Evolutionary conservation across 2,113 vertebrate species (phyloP).

Genomic region (Chitala chitala): DNA sequence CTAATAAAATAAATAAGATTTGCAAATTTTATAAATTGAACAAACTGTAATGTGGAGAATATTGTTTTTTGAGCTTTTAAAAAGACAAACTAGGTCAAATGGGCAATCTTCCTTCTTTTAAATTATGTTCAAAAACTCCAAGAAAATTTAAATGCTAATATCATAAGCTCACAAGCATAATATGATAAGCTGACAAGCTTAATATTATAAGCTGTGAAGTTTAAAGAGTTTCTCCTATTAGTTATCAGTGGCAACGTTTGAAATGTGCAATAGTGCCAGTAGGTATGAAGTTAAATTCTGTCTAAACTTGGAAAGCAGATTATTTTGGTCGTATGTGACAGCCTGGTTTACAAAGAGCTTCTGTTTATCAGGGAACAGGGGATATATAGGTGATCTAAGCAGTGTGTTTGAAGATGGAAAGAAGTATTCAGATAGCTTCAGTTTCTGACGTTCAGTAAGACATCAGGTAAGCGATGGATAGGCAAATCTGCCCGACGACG

Average conservation of each 20-base stretch:
- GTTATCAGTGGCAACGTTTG: conserved; percentile 68
- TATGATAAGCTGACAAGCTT: conserved; percentile 78
- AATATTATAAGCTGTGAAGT: conserved; percentile 70
- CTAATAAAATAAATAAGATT: conserved; percentile 28
- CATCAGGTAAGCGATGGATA: too few relatives aligned
- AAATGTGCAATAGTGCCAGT: conserved; percentile 58
- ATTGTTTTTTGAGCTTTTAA: conserved; percentile 36
- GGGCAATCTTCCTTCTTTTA: conserved; percentile 60
- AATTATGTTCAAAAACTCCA: conserved; percentile 56
- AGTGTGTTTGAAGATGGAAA: conserved; percentile 29
- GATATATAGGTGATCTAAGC: conserved; percentile 37
- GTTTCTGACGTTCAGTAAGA: conserved; percentile 30
- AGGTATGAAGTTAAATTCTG: conserved; percentile 69
- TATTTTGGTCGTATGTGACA: conserved; percentile 64
- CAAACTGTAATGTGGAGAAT: conserved; percentile 23
- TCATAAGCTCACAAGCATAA: conserved; percentile 76
- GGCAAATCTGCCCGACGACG: too few relatives aligned
- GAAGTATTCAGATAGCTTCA: conserved; percentile 33
- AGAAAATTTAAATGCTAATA: conserved; percentile 76
- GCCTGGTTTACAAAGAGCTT: conserved; percentile 50
- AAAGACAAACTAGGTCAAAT: conserved; percentile 55
- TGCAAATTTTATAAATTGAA: conserved; percentile 27
- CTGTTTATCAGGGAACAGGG: conserved; percentile 12
- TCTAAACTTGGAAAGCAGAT: conserved; percentile 58
- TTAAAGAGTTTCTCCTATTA: conserved; percentile 72